Evolutionary conservation across 2,888 invertebrate genomes (phyloP).

Genomic region (Phaedon cochleariae): DNA sequence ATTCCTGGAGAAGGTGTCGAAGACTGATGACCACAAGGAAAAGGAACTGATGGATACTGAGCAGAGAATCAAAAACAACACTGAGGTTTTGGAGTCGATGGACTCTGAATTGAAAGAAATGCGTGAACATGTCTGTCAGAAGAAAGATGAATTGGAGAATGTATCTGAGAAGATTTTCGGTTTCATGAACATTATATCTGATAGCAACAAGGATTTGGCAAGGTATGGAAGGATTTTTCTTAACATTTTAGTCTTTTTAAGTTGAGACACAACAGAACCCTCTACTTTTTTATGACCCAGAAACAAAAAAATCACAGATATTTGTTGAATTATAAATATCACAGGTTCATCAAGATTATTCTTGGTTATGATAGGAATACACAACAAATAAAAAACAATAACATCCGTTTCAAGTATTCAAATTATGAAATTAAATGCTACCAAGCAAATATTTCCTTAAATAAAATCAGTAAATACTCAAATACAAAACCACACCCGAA

Average conservation of each 20-base stretch:
- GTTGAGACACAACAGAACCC: too few relatives aligned
- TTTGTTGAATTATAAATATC: too few relatives aligned
- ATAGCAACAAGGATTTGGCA: constrained; percentile 27
- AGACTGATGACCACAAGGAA: constrained; percentile 11
- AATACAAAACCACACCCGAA: too few relatives aligned
- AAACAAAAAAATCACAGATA: too few relatives aligned
- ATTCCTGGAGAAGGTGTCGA: constrained; percentile 17
- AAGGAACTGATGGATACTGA: constrained; percentile 13
- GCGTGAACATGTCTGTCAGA: background rate
- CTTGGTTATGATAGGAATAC: too few relatives aligned
- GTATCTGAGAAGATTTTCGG: constrained; percentile 13
- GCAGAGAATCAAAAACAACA: constrained; percentile 1
- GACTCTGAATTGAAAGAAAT: constrained; percentile 2
- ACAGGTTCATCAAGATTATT: too few relatives aligned
- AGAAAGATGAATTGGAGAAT: constrained; percentile 10
- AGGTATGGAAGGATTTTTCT: constrained; percentile 17
- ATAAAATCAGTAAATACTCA: too few relatives aligned
- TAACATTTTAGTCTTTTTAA: background rate
- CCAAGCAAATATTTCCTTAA: too few relatives aligned
- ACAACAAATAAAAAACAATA: too few relatives aligned
- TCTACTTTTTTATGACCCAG: too few relatives aligned
- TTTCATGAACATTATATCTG: constrained; percentile 17
- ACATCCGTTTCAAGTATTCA: too few relatives aligned
- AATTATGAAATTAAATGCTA: too few relatives aligned
- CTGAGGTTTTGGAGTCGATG: constrained; percentile 2